Evolutionary conservation across 2,888 invertebrate species (phyloP), one percentile per base, ranked within the genome.

Genomic region (Chaetogeoica ovagalla): DNA sequence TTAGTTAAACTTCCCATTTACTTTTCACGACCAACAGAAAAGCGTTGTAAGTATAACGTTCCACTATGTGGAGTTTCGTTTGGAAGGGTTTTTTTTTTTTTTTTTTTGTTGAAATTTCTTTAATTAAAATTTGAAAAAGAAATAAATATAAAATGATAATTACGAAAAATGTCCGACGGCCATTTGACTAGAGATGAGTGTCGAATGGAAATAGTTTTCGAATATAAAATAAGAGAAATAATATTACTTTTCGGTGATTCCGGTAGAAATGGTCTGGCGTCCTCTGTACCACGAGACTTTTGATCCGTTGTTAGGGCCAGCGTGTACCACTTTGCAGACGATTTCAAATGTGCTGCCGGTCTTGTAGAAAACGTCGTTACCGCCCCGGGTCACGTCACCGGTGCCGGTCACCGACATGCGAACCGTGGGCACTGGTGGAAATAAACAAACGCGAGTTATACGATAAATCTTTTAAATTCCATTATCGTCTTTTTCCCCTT

Each of bases 391-490:
- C 30, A 79, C 70, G 57, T 79, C 79, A 15, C 79, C 71, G 23
- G 79, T 79, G 59, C 79, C 71, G 43, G 79, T 71, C 8, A 79
- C 79, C 0, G 79, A 79, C 79, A 79, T 79, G 39, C 79, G 79
- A 0, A 79, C 70, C 43, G 62, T 79, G 0, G 79, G 79, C 15
- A 79, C 79, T 79, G 30, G 63, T 17, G 30, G 6, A 63, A 2
- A 59, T 1, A 52, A 13, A 52, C 13, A 52, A 21, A 8, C 0
- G 7, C 59, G 7, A 21, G 21, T n/a, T n/a, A n/a, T n/a, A n/a
- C n/a, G n/a, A n/a, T n/a, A n/a, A n/a, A n/a, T n/a, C n/a, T n/a
- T n/a, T n/a, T n/a, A n/a, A n/a, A n/a, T n/a, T n/a, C n/a, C n/a
- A n/a, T n/a, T n/a, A n/a, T n/a, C n/a, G n/a, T n/a, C n/a, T n/a